phyloP scores from a whole-genome alignment of 2,888 invertebrate species.

The Cybosia mesomella region DNA sequence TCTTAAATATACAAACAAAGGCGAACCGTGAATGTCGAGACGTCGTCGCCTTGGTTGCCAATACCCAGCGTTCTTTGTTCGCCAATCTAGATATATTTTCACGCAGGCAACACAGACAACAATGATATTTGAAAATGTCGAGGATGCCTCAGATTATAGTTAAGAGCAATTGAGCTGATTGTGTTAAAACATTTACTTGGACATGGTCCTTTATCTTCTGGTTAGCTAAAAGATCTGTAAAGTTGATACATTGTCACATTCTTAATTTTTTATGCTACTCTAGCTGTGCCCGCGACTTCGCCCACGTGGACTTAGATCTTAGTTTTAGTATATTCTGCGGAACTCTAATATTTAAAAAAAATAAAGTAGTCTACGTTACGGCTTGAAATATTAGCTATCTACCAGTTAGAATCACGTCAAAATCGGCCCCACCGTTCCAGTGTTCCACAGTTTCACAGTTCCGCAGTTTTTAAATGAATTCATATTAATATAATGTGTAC shows the following conservation, averaged over 20 bases:
- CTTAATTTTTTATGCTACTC: no score
- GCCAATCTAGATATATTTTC: constrained; percentile 53
- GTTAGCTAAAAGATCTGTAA: background rate
- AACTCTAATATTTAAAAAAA: no score
- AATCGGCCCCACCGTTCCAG: no score
- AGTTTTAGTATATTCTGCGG: no score
- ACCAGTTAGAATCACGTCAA: no score
- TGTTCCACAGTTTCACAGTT: no score
- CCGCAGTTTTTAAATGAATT: no score
- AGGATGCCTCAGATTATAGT: constrained; percentile 42
- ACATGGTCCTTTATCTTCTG: constrained; percentile 7
- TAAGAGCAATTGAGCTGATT: constrained; percentile 32
- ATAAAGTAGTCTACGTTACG: no score
- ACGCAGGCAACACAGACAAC: constrained; percentile 25
- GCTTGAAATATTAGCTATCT: no score
- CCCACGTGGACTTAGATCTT: no score
- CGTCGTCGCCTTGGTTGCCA: constrained; percentile 62
- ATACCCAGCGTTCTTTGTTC: constrained; percentile 63
- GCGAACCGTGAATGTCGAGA: constrained; percentile 30
- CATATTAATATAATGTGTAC: no score
- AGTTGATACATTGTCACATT: background rate
- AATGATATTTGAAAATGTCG: constrained; percentile 25
- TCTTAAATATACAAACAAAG: constrained; percentile 63
- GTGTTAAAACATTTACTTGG: constrained; percentile 15
- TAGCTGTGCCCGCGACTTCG: no score